A percentile compares a stretch with the other conserved stretches of the same genome.
These are phyloP conservation scores for Corydoras maculifer DNA, from an alignment of 2,113 vertebrate species.

Conservation along the genomic window DNA sequence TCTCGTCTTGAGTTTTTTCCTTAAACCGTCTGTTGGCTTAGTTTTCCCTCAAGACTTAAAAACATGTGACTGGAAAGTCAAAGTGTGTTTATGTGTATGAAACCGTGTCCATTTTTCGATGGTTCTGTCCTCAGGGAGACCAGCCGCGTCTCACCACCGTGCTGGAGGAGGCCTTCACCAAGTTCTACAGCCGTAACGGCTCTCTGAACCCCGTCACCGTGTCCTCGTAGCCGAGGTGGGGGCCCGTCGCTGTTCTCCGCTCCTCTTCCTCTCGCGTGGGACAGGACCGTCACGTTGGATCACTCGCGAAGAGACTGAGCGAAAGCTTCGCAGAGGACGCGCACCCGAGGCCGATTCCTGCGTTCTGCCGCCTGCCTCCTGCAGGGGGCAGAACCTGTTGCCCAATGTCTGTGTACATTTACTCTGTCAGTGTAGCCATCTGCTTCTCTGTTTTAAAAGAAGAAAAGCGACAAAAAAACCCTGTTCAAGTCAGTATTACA, in stretches of 20 bases:
- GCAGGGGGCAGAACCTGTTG: slow-evolving; percentile 49
- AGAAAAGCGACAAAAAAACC: slow-evolving; percentile 45
- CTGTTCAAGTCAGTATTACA: slow-evolving; percentile 65
- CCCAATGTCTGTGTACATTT: slow-evolving; percentile 34
- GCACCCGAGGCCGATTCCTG: slow-evolving; percentile 43
- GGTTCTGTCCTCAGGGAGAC: slow-evolving; percentile 70
- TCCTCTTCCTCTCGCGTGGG: slow-evolving; percentile 41
- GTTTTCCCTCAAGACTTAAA: no score
- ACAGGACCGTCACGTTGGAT: slow-evolving; percentile 49
- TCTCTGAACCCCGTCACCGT: slow-evolving; percentile 89
- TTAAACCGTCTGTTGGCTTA: no score
- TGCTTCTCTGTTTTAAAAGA: slow-evolving; percentile 61
- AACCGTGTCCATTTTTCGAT: not conserved
- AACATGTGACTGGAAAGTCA: no score
- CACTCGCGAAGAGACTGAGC: slow-evolving; percentile 35
- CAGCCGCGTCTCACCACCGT: slow-evolving; percentile 85
- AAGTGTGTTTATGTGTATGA: no score
- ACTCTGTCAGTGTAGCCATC: slow-evolving; percentile 52
- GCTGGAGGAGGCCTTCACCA: slow-evolving; percentile 94
- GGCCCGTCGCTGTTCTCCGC: not conserved
- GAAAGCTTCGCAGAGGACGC: slow-evolving; percentile 46
- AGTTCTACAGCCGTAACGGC: slow-evolving; percentile 88
- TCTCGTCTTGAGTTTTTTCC: no score
- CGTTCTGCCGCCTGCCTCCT: slow-evolving; percentile 49
- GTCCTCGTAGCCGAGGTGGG: slow-evolving; percentile 77